Conservation (phyloP, 2,797 vertebrate species). For the Dicrostonyx torquatus region DNA sequence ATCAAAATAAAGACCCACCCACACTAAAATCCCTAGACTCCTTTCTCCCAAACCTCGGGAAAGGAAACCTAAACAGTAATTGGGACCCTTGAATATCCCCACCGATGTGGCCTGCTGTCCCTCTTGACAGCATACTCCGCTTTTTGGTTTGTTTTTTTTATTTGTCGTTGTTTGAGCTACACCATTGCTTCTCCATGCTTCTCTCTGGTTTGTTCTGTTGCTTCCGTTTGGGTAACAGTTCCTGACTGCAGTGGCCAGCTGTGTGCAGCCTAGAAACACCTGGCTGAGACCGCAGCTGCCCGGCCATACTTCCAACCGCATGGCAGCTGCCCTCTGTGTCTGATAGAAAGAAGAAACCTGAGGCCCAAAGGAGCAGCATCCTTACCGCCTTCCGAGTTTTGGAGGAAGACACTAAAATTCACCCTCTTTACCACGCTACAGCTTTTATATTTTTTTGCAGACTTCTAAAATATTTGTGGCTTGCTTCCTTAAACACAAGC, state of each 20-base stretch:
- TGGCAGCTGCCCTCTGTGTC: background rate
- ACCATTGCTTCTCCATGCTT: background rate
- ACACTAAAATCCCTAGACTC: background rate
- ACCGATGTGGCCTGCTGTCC: background rate
- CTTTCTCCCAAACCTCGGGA: background rate
- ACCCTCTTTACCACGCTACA: background rate
- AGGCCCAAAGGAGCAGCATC: background rate
- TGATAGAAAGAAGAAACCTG: background rate
- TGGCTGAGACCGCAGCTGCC: background rate
- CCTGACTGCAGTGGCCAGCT: background rate
- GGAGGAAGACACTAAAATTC: background rate
- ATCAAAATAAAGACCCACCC: background rate
- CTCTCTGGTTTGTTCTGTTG: background rate
- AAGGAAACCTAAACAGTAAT: background rate
- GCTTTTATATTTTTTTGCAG: background rate
- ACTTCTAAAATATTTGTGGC: background rate
- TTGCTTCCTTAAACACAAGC: background rate
- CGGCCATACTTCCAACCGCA: background rate
- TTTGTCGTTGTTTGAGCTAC: too few species aligned
- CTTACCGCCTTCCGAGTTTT: background rate
- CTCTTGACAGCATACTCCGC: background rate
- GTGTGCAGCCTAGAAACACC: background rate
- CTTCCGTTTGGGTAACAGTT: background rate
- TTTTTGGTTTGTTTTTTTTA: background rate
- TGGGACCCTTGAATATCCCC: too few species aligned